Conservation (phyloP, 2,797 vertebrate genomes). For the Pangasius krempfi region DNA sequence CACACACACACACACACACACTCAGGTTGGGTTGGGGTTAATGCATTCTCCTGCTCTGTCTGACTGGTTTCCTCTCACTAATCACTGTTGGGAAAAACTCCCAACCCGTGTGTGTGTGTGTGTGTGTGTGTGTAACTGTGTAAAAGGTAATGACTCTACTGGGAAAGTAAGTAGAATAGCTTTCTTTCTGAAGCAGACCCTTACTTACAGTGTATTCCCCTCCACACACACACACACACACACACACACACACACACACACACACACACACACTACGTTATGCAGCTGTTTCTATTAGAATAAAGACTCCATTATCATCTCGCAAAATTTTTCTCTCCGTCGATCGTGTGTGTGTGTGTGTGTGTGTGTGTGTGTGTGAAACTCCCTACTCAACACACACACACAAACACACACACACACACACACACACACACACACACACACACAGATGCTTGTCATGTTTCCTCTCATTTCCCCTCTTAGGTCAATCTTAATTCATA, state of each 20-base stretch:
- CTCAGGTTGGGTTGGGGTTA: slow-evolving; percentile 44
- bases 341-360: slow-evolving; percentile 4
- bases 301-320: slow-evolving; percentile 42
- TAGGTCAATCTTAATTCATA: slow-evolving; percentile 34
- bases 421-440: slow-evolving; percentile 28
- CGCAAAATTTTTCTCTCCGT: background rate
- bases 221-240: slow-evolving; percentile 16
- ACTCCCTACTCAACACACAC: background rate
- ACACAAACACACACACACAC: slow-evolving; percentile 22
- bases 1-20: slow-evolving; percentile 21
- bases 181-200: slow-evolving; percentile 16
- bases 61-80: slow-evolving; percentile 57
- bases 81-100: slow-evolving; percentile 56
- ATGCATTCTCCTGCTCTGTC: slow-evolving; percentile 55
- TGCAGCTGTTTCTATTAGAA: slow-evolving; percentile 33
- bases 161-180: slow-evolving; percentile 19
- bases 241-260: slow-evolving; percentile 11
- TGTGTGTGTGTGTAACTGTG: slow-evolving; percentile 26
- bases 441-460: slow-evolving; percentile 18
- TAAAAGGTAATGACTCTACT: slow-evolving; percentile 24
- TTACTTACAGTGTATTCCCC: background rate
- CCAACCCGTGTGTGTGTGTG: slow-evolving; percentile 35
- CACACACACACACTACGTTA: slow-evolving; percentile 10
- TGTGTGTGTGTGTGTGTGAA: background rate
- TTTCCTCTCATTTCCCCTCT: slow-evolving; percentile 40